Conservation (phyloP, 1,140 invertebrate species). For the Delia radicum region DNA sequence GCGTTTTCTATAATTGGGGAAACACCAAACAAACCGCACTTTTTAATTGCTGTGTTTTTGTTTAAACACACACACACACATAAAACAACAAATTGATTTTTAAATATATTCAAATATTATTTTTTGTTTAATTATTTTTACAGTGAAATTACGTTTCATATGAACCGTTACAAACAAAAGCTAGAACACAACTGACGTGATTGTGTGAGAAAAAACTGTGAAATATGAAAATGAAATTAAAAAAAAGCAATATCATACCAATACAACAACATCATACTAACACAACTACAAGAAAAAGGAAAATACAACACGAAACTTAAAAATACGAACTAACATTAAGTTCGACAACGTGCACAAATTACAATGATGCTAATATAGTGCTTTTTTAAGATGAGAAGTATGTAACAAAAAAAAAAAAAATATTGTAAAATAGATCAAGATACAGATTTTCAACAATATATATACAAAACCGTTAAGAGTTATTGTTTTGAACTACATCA, state of each 20-base stretch:
- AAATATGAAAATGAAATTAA: not conserved
- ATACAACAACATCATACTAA: not conserved
- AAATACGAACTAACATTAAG: not conserved
- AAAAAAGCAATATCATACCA: not conserved
- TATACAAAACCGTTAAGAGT: no score
- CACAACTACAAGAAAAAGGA: not conserved
- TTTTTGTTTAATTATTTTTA: not conserved
- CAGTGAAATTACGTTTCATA: not conserved
- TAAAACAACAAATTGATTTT: no score
- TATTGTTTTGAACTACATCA: no score
- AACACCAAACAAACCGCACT: no score
- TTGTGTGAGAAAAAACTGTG: not conserved
- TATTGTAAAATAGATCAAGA: no score
- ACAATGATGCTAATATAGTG: no score
- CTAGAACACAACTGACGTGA: not conserved
- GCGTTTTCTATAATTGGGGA: no score
- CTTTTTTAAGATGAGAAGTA: no score
- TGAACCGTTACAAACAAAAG: constrained; percentile 20
- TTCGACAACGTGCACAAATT: constrained; percentile 18
- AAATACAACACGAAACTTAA: not conserved
- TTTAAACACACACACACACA: not conserved
- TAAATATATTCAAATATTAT: not conserved
- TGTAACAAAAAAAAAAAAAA: no score
- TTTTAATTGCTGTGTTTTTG: not conserved
- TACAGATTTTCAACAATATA: no score